Percentiles rank a stretch among this genome's conserved stretches.
phyloP scores from a whole-genome alignment of 1,140 invertebrate species.

The Drosophila dunni region DNA sequence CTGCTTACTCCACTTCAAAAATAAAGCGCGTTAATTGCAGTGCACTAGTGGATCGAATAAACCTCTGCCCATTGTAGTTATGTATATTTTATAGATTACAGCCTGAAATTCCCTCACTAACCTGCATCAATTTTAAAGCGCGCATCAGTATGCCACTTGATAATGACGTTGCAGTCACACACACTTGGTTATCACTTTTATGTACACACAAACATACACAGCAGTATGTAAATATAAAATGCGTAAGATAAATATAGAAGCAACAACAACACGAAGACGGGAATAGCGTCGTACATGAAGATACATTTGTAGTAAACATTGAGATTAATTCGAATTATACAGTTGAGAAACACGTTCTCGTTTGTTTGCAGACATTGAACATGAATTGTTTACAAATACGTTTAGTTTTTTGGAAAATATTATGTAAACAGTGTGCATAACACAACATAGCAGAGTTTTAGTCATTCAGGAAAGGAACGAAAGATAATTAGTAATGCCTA shows the following conservation, averaged over 20 bases:
- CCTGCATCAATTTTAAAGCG: constrained; percentile 68
- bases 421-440: neutral
- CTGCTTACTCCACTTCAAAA: neutral
- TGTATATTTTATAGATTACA: constrained; percentile 1
- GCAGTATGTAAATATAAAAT: constrained; percentile 13
- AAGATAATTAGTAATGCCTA: neutral
- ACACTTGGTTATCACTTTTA: constrained; percentile 61
- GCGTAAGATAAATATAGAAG: constrained; percentile 44
- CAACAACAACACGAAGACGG: constrained; percentile 17
- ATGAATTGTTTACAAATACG: constrained; percentile 12
- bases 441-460: neutral
- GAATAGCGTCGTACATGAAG: constrained; percentile 2
- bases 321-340: constrained; percentile 6
- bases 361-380: constrained; percentile 5
- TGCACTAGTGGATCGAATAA: neutral
- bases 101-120: constrained; percentile 45
- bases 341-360: neutral
- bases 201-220: neutral
- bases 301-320: neutral
- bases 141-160: constrained; percentile 8
- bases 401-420: neutral
- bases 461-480: no score
- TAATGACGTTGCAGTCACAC: constrained; percentile 40
- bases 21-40: neutral
- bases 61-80: neutral